Percentiles rank a stretch among this genome's conserved stretches.
Evolutionary conservation across 2,888 invertebrate genomes (phyloP).

Genomic region (Pollenia griseotomentosa): DNA sequence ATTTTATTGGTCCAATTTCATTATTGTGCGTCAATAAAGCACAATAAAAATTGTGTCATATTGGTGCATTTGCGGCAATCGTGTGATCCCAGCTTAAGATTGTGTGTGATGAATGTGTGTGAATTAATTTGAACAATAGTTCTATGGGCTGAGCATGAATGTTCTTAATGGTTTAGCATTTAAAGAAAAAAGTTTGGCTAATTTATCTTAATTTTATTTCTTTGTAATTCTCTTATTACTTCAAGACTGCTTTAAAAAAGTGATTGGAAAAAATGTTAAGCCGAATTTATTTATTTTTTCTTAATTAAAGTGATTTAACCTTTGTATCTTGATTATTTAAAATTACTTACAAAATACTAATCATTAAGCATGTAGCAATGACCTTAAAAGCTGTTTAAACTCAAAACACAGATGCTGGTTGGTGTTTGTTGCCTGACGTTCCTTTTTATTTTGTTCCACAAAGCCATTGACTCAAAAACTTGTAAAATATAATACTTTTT

Average conservation of each 20-base stretch:
- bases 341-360: neutral
- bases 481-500: slow-evolving; percentile 25
- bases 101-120: too few species aligned
- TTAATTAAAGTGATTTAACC: slow-evolving; percentile 31
- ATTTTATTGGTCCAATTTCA: too few species aligned
- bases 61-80: too few species aligned
- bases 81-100: too few species aligned
- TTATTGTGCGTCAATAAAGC: too few species aligned
- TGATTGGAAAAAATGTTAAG: neutral
- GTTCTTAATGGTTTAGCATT: too few species aligned
- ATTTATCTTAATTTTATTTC: neutral
- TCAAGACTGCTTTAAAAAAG: neutral
- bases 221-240: neutral
- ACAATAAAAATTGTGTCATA: too few species aligned
- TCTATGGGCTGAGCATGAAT: too few species aligned
- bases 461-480: slow-evolving; percentile 64
- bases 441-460: neutral
- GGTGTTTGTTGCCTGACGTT: slow-evolving; percentile 14
- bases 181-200: too few species aligned
- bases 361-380: neutral
- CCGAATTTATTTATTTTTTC: neutral
- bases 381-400: neutral
- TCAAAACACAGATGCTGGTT: slow-evolving; percentile 1
- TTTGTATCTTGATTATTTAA: neutral
- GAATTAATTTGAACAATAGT: too few species aligned